These are phyloP conservation scores for Cynocephalus volans DNA, from an alignment of 2,113 vertebrate genomes.

Conservation along the genomic window DNA sequence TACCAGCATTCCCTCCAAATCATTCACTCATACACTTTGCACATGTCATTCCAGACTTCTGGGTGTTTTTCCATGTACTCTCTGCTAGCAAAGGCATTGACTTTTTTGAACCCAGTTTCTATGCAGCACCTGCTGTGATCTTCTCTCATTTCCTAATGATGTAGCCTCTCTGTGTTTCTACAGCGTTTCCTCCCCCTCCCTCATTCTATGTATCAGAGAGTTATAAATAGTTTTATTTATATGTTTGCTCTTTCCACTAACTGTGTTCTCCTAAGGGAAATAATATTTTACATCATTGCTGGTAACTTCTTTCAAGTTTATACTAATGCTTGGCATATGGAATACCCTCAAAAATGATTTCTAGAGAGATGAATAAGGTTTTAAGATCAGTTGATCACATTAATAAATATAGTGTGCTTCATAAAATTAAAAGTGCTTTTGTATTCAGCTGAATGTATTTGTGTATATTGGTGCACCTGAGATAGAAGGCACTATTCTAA, in stretches of 20 bases:
- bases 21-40: not conserved
- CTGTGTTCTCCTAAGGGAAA: not conserved
- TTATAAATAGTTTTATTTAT: not conserved
- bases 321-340: not conserved
- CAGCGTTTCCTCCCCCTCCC: not conserved
- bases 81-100: not conserved
- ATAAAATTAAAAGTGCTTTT: not conserved
- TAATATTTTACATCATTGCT: not conserved
- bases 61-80: accelerated
- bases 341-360: not conserved
- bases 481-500: not conserved
- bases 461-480: not conserved
- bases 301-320: not conserved
- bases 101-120: not conserved
- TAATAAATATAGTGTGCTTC: not conserved
- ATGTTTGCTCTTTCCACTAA: not conserved
- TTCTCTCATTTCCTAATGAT: not conserved
- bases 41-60: not conserved
- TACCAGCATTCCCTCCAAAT: not conserved
- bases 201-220: not conserved
- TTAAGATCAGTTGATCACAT: not conserved
- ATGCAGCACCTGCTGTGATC: no score
- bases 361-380: not conserved
- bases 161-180: not conserved
- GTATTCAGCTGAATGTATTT: not conserved